These are phyloP conservation scores for Apamea sordens DNA, from an alignment of 2,888 invertebrate species.

Conservation along the genomic window DNA sequence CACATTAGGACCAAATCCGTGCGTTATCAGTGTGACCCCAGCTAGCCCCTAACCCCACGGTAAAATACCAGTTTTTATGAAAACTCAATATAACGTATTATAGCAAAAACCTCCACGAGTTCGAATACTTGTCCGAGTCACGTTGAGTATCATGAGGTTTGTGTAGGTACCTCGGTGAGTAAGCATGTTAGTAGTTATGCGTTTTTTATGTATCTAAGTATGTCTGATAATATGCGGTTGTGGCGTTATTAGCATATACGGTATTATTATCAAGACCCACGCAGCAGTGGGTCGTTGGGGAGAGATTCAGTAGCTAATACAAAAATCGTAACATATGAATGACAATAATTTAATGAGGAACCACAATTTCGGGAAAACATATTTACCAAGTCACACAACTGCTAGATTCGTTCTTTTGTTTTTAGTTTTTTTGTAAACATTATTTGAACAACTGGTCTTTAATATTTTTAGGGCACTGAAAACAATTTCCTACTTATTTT, in stretches of 20 bases:
- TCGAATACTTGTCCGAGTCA: background rate
- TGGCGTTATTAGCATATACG: background rate
- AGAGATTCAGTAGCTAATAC: background rate
- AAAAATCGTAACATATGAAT: background rate
- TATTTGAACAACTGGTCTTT: background rate
- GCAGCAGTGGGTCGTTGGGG: background rate
- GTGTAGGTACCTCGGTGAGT: too few species aligned
- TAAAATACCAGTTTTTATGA: slow-evolving; percentile 11
- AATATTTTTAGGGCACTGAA: background rate
- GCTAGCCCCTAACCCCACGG: background rate
- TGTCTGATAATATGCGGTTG: background rate
- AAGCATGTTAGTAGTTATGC: too few species aligned
- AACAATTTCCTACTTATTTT: background rate
- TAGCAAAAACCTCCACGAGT: background rate
- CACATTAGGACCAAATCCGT: background rate
- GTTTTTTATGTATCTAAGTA: background rate
- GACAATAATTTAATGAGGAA: background rate
- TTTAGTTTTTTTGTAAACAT: background rate
- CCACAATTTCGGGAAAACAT: background rate
- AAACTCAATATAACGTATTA: background rate
- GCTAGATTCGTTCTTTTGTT: background rate
- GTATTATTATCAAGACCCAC: background rate
- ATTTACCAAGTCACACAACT: background rate
- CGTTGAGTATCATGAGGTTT: slow-evolving; percentile 28
- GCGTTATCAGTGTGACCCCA: background rate